Evolutionary conservation across 2,113 vertebrate genomes (phyloP).

Genomic region (Microtus ochrogaster): DNA sequence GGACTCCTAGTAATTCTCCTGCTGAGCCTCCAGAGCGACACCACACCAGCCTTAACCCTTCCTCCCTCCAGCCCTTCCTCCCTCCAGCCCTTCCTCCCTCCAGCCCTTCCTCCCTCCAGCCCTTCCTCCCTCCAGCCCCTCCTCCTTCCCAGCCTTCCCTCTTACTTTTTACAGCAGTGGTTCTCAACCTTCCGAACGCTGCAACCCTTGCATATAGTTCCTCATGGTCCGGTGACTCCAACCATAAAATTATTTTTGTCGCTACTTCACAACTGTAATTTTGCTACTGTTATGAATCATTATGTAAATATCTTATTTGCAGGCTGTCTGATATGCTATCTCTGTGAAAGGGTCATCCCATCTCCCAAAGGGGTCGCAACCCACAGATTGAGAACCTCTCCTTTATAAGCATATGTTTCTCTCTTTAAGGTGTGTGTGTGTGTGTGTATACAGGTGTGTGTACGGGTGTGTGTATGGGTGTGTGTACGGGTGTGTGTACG

Average conservation of each 20-base stretch:
- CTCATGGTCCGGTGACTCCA: not conserved
- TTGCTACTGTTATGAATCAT: no score
- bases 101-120: not conserved
- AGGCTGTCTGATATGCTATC: not conserved
- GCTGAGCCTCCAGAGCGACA: not conserved
- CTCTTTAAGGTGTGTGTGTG: not conserved
- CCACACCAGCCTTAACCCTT: not conserved
- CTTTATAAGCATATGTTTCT: not conserved
- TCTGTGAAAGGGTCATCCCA: not conserved
- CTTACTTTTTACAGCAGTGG: not conserved
- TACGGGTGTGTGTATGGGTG: not conserved
- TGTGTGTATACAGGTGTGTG: not conserved
- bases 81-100: not conserved
- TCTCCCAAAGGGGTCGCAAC: not conserved
- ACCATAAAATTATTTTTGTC: not conserved
- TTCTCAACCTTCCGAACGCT: not conserved
- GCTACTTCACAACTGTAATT: not conserved
- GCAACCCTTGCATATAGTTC: no score
- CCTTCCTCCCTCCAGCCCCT: not conserved
- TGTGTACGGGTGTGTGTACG: not conserved
- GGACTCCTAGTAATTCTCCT: not conserved
- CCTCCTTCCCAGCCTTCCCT: not conserved
- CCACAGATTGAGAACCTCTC: not conserved
- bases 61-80: not conserved
- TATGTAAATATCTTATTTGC: not conserved